Conservation (phyloP, 1,140 invertebrate species). For the Sarcophaga bullata region DNA sequence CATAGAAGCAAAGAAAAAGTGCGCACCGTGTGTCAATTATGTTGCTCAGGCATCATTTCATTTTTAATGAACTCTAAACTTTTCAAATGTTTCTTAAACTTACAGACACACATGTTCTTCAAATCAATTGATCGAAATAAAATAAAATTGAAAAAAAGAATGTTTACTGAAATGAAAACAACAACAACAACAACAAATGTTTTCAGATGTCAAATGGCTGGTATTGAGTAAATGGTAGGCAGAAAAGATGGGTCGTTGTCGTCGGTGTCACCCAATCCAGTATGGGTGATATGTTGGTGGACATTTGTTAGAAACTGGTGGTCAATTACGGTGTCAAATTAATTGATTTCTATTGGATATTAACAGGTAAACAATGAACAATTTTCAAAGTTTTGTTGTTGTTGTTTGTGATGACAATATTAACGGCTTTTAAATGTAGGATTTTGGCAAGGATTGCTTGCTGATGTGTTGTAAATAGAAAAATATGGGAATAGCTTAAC, state of each 20-base stretch:
- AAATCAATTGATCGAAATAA: neutral
- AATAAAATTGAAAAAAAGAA: neutral
- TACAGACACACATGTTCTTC: neutral
- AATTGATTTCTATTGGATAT: neutral
- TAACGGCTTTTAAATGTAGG: too few relatives aligned
- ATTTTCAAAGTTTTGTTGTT: too few relatives aligned
- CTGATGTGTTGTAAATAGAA: too few relatives aligned
- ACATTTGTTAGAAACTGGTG: constrained; percentile 4
- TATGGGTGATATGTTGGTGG: constrained; percentile 25
- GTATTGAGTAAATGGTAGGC: too few relatives aligned
- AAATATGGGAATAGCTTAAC: too few relatives aligned
- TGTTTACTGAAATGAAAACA: too few relatives aligned
- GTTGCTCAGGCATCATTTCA: constrained; percentile 35
- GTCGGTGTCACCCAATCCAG: neutral
- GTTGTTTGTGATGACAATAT: too few relatives aligned
- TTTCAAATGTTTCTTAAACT: neutral
- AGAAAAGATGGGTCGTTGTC: too few relatives aligned
- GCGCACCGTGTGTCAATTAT: constrained; percentile 31
- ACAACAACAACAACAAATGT: too few relatives aligned
- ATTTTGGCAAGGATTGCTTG: too few relatives aligned
- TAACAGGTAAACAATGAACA: neutral
- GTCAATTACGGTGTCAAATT: neutral
- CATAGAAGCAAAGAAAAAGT: neutral
- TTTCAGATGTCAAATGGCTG: too few relatives aligned
- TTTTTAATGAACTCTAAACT: constrained; percentile 37